Evolutionary conservation across 2,888 invertebrate species (phyloP), one percentile per base, ranked within the genome.

Genomic region (Mythimna lalbum): DNA sequence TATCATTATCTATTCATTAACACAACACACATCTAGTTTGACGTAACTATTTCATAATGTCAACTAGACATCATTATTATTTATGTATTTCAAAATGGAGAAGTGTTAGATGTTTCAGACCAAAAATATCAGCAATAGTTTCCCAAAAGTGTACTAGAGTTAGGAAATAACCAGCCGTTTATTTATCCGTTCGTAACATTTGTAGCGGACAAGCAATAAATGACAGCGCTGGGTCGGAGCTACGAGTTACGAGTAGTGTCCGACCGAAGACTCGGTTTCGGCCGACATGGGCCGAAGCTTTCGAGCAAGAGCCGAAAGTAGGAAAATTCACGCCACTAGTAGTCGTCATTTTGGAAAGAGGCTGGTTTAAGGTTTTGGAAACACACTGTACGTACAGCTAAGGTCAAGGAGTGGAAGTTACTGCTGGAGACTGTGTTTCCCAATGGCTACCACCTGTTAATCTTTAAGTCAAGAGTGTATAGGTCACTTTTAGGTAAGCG

Each of bases 151-250:
- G 14, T 63, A 43, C 14, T 50, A 63, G 21, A 56, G 47, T 60
- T 47, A 39, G 27, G 19, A 62, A 64, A 64, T 81, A 77, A 63
- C 56, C 56, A 60, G 19, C 59, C 31, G 55, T 59, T 52, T 72
- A 72, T 76, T 61, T 65, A 63, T 62, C 59, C 21, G 52, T 36
- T 76, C 53, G 47, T 52, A 78, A 65, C 73, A 77, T 77, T 69
- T 64, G 67, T 70, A 75, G 69, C 74, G 21, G 66, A 63, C 72
- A 50, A 60, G 69, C 64, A 75, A 75, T 80, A 80, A 85, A 73
- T 59, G 82, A 61, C 62, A 69, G 27, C 61, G 74, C 53, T 50
- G 67, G 56, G 68, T 77, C 73, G 62, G 62, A 70, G 71, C 67
- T 61, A 56, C 53, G 63, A 65, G 63, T 73, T 65, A 68, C 55